Evolutionary conservation across 2,797 vertebrate species (phyloP), one percentile per base, ranked within the genome.

Genomic region (Pseudochaenichthys georgianus): DNA sequence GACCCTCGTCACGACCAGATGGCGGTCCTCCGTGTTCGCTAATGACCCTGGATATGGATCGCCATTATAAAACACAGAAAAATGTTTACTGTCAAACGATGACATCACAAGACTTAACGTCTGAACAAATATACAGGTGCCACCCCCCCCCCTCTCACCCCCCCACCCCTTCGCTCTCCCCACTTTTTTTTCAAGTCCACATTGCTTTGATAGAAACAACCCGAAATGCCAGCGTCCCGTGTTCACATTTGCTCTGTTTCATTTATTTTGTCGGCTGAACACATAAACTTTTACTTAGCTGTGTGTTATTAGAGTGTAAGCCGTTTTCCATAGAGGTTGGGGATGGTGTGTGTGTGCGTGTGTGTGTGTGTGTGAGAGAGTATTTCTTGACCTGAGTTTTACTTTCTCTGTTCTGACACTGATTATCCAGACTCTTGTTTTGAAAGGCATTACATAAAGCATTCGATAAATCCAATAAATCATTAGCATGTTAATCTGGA

Each of bases 191-290:
- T 79, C 75, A 13, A 51, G 50, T 72, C 69, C 86, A 82, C 71
- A 66, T 77, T 74, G 77, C 81, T 88, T 71, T 21, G 81, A 89
- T 86, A 86, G 90, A 88, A 84, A 92, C 78, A 82, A 65, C 75
- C 72, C 47, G 3, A 41, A 85, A 81, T 17, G 48, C 80, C 78
- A 64, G 68, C 55, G 54, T 84, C 71, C 84, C n/a, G 3, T 67
- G 71, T 68, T 83, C 82, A 83, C 85, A 78, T 93, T 91, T 88
- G 73, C 81, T 69, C 73, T 68, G 79, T 83, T 84, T 80, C 83
- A 91, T 94, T 95, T 95, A 94, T 95, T 94, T 94, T 80, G 89
- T 84, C 79, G 89, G 80, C 81, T 94, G 85, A 93, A 90, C 91
- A 93, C 78, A 94, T 94, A 94, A 95, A 95, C 94, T 91, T 90